Conservation (phyloP, 2,113 vertebrate species). For the Hassar affinis region DNA sequence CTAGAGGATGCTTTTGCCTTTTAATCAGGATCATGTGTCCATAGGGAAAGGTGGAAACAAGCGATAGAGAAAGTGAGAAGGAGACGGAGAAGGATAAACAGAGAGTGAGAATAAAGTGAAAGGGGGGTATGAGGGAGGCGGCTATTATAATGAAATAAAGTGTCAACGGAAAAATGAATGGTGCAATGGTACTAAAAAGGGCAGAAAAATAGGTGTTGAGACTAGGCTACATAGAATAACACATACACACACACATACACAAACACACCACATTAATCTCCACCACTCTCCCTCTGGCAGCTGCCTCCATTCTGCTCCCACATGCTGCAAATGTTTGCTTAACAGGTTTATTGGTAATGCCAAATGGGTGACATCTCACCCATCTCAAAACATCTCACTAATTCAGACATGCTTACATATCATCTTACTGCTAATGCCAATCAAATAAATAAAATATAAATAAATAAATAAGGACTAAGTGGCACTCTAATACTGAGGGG, state of each 20-base stretch:
- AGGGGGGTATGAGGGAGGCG: not conserved
- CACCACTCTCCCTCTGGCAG: not conserved
- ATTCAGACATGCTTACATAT: slow-evolving; percentile 25
- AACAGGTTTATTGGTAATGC: slow-evolving; percentile 37
- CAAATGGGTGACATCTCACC: not conserved
- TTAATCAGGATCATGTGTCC: slow-evolving; percentile 6
- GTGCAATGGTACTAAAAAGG: slow-evolving; percentile 51
- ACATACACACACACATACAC: slow-evolving; percentile 2
- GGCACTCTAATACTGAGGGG: not conserved
- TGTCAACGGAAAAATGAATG: slow-evolving; percentile 46
- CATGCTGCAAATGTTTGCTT: slow-evolving; percentile 40
- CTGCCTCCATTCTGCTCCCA: not conserved
- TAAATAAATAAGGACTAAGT: not conserved
- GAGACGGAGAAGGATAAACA: slow-evolving; percentile 3
- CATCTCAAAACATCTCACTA: slow-evolving; percentile 14
- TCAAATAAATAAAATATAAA: not conserved
- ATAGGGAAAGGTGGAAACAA: not conserved
- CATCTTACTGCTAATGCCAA: slow-evolving; percentile 8
- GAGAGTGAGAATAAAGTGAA: not conserved
- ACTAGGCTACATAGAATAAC: slow-evolving; percentile 13
- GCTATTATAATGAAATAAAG: slow-evolving; percentile 25
- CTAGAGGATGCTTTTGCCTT: not conserved
- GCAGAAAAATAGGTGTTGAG: slow-evolving; percentile 2
- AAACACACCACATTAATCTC: not conserved
- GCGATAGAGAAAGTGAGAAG: not conserved